Evolutionary conservation across 2,113 vertebrate species (phyloP).

Genomic region (Mustelus asterias): DNA sequence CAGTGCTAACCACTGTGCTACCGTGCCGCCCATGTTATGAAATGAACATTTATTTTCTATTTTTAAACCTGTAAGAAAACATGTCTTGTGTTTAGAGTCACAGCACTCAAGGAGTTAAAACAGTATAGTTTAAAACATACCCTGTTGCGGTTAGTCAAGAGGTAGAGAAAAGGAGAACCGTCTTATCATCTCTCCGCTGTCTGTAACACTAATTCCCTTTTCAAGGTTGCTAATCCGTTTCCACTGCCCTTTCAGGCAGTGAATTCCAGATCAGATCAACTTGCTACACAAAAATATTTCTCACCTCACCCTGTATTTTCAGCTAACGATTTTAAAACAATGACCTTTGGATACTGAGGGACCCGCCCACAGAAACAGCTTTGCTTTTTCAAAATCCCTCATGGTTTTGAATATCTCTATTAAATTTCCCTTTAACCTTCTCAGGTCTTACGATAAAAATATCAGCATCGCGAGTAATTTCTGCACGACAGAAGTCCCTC

Average conservation of each 20-base stretch:
- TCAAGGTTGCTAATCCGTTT: not conserved
- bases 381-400: not conserved
- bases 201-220: not conserved
- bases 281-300: not conserved
- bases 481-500: not conserved
- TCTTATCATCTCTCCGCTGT: no score
- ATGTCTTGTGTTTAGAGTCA: no score
- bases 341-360: not conserved
- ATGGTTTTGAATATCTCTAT: not conserved
- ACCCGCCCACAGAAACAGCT: not conserved
- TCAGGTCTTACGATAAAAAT: not conserved
- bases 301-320: not conserved
- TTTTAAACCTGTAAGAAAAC: no score
- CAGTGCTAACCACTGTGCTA: no score
- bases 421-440: not conserved
- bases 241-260: not conserved
- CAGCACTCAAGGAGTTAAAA: no score
- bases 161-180: no score
- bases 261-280: no score
- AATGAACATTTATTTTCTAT: no score
- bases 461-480: not conserved
- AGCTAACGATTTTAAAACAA: not conserved
- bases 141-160: no score
- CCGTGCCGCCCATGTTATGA: no score
- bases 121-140: no score